These are phyloP conservation scores for Tholera decimalis DNA, from an alignment of 2,888 invertebrate species.

Conservation along the genomic window DNA sequence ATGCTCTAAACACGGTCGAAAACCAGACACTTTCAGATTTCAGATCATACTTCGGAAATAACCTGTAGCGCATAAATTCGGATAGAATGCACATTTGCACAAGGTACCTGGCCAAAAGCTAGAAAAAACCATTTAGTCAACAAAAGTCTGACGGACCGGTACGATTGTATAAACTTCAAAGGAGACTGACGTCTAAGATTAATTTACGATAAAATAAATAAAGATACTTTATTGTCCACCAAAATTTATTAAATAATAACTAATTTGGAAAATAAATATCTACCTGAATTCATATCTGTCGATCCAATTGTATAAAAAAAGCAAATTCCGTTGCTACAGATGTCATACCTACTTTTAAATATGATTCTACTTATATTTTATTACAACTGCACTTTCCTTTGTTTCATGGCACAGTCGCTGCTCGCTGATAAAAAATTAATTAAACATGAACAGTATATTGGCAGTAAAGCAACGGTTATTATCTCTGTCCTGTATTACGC, in stretches of 20 bases:
- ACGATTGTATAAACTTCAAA: too few species aligned
- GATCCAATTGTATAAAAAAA: background rate
- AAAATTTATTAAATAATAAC: too few species aligned
- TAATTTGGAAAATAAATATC: too few species aligned
- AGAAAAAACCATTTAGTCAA: background rate
- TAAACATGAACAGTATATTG: slow-evolving; percentile 43
- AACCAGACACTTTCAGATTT: too few species aligned
- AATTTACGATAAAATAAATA: too few species aligned
- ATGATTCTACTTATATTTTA: background rate
- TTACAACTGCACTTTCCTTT: slow-evolving; percentile 12
- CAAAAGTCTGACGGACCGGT: background rate
- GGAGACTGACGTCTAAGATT: too few species aligned
- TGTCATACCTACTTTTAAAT: background rate
- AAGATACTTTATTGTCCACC: too few species aligned
- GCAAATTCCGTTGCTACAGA: background rate
- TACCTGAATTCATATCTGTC: background rate
- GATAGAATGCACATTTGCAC: too few species aligned
- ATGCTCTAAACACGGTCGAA: too few species aligned
- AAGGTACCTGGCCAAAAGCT: too few species aligned
- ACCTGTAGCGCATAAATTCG: too few species aligned
- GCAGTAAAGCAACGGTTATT: slow-evolving; percentile 32
- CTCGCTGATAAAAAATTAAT: slow-evolving; percentile 49
- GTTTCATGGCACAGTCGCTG: slow-evolving; percentile 14
- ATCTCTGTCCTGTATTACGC: slow-evolving; percentile 4
- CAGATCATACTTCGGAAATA: too few species aligned